phyloP scores from a whole-genome alignment of 1,140 invertebrate genomes.

The Procambarus clarkii region DNA sequence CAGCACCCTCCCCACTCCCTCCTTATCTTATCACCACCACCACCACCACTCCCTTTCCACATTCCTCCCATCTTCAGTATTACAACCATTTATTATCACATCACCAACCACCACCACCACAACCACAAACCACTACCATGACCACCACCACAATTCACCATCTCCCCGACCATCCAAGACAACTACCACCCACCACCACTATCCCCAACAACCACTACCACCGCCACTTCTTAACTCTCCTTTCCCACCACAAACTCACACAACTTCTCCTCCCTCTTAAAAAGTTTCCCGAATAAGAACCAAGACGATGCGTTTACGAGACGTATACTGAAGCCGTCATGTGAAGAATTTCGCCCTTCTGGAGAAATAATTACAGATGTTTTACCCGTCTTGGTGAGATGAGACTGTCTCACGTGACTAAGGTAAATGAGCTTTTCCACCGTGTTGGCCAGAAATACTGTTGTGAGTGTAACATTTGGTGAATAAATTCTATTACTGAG shows the following conservation, averaged over 20 bases:
- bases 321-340: conserved; percentile 7
- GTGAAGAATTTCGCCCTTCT: background rate
- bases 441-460: background rate
- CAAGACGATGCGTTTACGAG: background rate
- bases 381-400: background rate
- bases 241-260: conserved; percentile 16
- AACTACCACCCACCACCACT: background rate
- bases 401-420: conserved; percentile 1
- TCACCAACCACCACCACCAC: too few relatives aligned
- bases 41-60: too few relatives aligned
- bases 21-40: background rate
- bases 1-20: background rate
- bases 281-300: conserved; percentile 20
- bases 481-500: background rate
- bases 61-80: too few relatives aligned
- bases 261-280: conserved; percentile 3
- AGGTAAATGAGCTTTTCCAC: background rate
- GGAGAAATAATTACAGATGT: background rate
- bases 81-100: too few relatives aligned
- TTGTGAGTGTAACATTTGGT: background rate
- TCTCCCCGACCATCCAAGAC: background rate
- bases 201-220: background rate
- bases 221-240: background rate
- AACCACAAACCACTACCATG: background rate
- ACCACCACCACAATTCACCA: background rate